Evolutionary conservation across 2,888 invertebrate genomes (phyloP), one percentile per base, ranked within the genome.

Genomic region (Drosophila quasianomalipes): DNA sequence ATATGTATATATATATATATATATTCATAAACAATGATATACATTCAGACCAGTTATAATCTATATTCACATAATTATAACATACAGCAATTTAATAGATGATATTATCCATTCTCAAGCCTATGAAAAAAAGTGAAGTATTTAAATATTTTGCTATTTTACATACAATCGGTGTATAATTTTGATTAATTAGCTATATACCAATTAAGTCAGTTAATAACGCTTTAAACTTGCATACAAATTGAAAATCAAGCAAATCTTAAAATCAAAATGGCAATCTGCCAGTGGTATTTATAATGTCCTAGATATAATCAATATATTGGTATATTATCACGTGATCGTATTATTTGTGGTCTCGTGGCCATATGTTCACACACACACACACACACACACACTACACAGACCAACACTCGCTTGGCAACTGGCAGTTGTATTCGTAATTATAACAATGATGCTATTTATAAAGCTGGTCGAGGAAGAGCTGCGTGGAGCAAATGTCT

Each of bases 321-420:
- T 52, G 37, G 16, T 39, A 47, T 59, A 49, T 41, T 54, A 62
- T 65, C 78, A 78, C 78, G 78, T 68, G 78, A 72, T 77, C 52
- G 33, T 39, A 26, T 16, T 55, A 26, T 41, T 47, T n/a, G 30
- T 14, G 55, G 66, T 78, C 81, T 72, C 82, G 71, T 81, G 70
- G 87, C 83, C 83, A 84, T 87, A 86, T 84, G 89, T 74, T 86
- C 65, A 68, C 77, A 70, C 63, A 72, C 80, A 70, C 47, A 44
- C 44, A 22, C 44, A n/a, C 1, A 14, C 44, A 44, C 22, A 7
- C 44, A 44, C 19, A 9, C 39, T 19, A 37, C 16, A 16, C 3
- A 37, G 9, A 39, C 4, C 19, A 4, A 39, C 39, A 41, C 9
- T 41, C 19, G 41, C 76, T 76, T 59, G 63, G 53, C 19, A 39